Conservation (phyloP, 2,113 vertebrate species). For the Pedetes capensis region DNA sequence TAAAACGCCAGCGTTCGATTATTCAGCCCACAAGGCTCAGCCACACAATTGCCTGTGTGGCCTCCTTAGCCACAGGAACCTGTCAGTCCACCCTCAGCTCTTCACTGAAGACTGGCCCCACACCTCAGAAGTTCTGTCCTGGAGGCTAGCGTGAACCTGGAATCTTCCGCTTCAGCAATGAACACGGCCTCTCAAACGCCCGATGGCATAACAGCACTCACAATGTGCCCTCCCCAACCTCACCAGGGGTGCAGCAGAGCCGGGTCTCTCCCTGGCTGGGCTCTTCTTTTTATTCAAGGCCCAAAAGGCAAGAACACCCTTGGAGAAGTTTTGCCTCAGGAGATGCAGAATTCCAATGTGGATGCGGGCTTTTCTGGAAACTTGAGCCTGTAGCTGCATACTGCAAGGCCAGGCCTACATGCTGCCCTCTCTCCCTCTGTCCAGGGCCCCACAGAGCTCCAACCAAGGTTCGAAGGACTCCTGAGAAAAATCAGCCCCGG, state of each 20-base stretch:
- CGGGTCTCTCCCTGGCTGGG: background rate
- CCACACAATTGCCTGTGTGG: accelerated
- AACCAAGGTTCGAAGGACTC: background rate
- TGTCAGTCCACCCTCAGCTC: background rate
- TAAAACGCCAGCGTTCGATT: background rate
- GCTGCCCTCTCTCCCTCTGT: background rate
- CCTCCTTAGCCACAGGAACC: background rate
- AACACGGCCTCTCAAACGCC: background rate
- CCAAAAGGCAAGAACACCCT: background rate
- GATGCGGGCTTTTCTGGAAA: background rate
- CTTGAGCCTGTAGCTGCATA: background rate
- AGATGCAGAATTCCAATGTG: background rate
- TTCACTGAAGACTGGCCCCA: background rate
- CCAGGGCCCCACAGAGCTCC: background rate
- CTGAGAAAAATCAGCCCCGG: background rate
- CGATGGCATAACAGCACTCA: background rate
- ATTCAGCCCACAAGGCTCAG: background rate
- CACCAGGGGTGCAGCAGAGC: background rate
- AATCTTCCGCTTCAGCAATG: background rate
- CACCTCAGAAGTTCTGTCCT: background rate
- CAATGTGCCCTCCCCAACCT: background rate
- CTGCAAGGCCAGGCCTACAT: background rate
- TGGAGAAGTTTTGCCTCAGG: background rate
- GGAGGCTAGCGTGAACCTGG: background rate
- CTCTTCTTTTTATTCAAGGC: background rate